Evolutionary conservation across 2,888 invertebrate species (phyloP).

Genomic region (Dorcus parallelipipedus): DNA sequence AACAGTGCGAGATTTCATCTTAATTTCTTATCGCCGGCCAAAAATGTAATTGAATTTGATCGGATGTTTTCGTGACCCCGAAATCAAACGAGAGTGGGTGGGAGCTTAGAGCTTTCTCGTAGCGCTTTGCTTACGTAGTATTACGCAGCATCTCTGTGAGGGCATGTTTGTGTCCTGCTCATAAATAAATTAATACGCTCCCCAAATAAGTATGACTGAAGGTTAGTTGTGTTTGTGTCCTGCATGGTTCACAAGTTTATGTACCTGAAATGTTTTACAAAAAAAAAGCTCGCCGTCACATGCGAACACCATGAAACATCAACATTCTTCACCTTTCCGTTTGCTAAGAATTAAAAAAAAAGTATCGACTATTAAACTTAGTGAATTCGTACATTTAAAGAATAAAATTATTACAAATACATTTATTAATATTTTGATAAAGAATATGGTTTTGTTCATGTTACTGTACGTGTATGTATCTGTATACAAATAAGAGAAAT

Average conservation of each 20-base stretch:
- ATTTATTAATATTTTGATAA: too few species aligned
- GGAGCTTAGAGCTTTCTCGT: slow-evolving; percentile 12
- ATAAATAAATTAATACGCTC: slow-evolving; percentile 8
- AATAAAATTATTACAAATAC: too few species aligned
- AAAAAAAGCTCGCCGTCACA: too few species aligned
- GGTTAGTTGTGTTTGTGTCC: slow-evolving; percentile 26
- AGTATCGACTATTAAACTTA: too few species aligned
- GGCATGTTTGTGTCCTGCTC: slow-evolving; percentile 12
- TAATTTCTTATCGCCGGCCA: background rate
- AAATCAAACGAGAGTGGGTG: slow-evolving; percentile 5
- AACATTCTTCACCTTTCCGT: too few species aligned
- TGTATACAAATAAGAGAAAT: too few species aligned
- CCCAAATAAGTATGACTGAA: slow-evolving; percentile 28
- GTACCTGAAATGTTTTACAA: background rate
- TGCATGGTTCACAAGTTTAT: slow-evolving; percentile 18
- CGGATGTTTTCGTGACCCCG: slow-evolving; percentile 1
- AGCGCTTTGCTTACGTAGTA: slow-evolving; percentile 16
- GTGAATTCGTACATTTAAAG: too few species aligned
- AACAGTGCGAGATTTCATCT: background rate
- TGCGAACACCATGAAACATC: too few species aligned
- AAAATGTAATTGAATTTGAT: background rate
- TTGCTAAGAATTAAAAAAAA: too few species aligned
- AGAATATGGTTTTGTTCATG: too few species aligned
- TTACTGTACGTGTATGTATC: too few species aligned
- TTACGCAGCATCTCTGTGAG: slow-evolving; percentile 13